A percentile compares a stretch with the other conserved stretches of the same genome.
Evolutionary conservation across 2,888 invertebrate genomes (phyloP).

Genomic region (Oasisia sp.): DNA sequence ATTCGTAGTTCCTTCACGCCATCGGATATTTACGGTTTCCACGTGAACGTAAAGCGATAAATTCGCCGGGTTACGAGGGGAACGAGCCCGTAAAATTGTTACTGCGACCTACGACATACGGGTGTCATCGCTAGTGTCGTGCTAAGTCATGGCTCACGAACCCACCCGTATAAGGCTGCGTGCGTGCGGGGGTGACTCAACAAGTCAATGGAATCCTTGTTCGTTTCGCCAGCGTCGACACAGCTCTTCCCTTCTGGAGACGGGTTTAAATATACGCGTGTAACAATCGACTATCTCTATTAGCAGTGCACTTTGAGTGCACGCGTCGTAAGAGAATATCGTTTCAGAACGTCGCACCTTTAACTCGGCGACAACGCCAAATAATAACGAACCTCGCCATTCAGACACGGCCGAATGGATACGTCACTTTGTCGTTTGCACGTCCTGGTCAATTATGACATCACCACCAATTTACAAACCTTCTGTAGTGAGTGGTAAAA

Average conservation of each 20-base stretch:
- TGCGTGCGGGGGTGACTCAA: background rate
- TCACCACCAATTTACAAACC: background rate
- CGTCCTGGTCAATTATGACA: background rate
- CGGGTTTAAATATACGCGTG: background rate
- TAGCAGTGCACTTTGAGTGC: background rate
- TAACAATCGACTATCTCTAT: background rate
- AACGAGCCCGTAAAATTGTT: slow-evolving; percentile 8
- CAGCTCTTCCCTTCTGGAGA: background rate
- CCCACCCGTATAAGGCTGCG: background rate
- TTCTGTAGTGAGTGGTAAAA: too few species aligned
- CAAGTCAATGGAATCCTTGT: background rate
- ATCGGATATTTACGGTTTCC: background rate
- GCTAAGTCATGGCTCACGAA: background rate
- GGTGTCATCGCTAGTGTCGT: background rate
- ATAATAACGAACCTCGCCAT: background rate
- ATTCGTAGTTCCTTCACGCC: background rate
- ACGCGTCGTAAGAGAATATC: background rate
- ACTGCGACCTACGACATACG: background rate
- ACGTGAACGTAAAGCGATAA: slow-evolving; percentile 3
- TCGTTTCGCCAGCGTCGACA: background rate
- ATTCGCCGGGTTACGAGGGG: background rate
- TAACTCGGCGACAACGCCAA: background rate
- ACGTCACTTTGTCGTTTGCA: background rate
- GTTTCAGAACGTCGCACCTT: background rate
- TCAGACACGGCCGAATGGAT: background rate